Evolutionary conservation across 2,113 vertebrate genomes (phyloP), one percentile per base, ranked within the genome.

Genomic region (Thamnaconus septentrionalis): DNA sequence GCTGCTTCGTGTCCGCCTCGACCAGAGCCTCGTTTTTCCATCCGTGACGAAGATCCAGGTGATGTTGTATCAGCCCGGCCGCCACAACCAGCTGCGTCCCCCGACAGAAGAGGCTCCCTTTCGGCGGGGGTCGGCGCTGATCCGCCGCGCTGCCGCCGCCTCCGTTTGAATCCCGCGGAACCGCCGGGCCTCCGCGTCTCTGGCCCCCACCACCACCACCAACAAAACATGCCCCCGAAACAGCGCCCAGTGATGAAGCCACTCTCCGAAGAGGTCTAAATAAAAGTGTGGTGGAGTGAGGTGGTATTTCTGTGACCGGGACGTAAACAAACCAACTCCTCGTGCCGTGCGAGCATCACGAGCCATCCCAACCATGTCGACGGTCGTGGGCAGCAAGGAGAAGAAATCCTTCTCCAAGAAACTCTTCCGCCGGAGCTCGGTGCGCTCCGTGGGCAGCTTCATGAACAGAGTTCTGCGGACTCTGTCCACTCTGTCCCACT

Each of bases 381-480:
- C 90, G 84, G 88, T 90, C 66, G 87, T 90, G 52, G 93, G 91
- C 53, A 90, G 66, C 83, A 94, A 94, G 89, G 94, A 96, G 90
- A 95, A 95, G 88, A 94, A 94, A 80, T 95, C 93, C 50, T 93
- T 94, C 85, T 91, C 93, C 77, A 94, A 94, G 74, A 93, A 94
- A 88, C 92, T 95, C 71, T 96, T 97, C 84, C 87, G 88, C 45
- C 87, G 85, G 61, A 94, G 92, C 81, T 93, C 94, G 1, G 93
- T 93, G 40, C 93, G 93, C 79, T 94, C 95, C 11, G 94, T 95
- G 78, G 94, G 95, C 59, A 94, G 94, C 84, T 94, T 96, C 55
- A 93, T 96, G 91, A 95, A 92, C 91, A 91, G 92, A 81, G 93
- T 97, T 57, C 92, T 96, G 53, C 91, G 92, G 91, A 97, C 95